phyloP scores from a whole-genome alignment of 2,113 vertebrate genomes.

The Clupea harengus region DNA sequence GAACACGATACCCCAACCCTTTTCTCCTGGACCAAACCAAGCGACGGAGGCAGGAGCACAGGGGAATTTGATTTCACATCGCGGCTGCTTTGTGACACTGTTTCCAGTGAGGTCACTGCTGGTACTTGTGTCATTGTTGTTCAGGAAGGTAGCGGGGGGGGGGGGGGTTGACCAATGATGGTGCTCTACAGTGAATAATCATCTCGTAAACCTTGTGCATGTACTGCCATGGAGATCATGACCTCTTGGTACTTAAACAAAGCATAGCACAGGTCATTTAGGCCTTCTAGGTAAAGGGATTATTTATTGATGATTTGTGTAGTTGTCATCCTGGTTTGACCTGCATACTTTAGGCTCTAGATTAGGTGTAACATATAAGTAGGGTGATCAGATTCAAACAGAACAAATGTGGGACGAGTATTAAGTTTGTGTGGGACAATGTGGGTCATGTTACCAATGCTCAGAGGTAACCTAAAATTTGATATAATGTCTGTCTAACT shows the following conservation, averaged over 20 bases:
- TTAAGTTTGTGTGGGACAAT: too few species aligned
- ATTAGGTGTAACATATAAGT: too few species aligned
- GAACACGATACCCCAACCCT: neutral
- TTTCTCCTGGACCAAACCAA: neutral
- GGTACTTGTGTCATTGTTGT: neutral
- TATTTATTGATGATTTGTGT: neutral
- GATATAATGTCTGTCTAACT: too few species aligned
- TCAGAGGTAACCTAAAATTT: too few species aligned
- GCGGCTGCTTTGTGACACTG: slow-evolving; percentile 1
- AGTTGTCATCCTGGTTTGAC: neutral
- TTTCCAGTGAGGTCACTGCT: neutral
- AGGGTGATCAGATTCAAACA: too few species aligned
- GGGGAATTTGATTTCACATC: slow-evolving; percentile 29
- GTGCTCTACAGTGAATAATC: too few species aligned
- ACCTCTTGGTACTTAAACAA: neutral
- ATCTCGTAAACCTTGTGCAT: neutral
- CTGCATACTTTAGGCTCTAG: neutral
- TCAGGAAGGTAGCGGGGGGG: neutral
- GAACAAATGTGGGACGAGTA: too few species aligned
- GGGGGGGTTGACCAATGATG: too few species aligned
- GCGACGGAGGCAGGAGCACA: neutral
- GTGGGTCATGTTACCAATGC: too few species aligned
- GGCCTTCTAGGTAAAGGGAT: neutral
- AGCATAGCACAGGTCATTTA: neutral
- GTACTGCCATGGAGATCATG: neutral